These are phyloP conservation scores for Drosophila equinoxialis DNA, from an alignment of 1,140 invertebrate species.

Conservation along the genomic window DNA sequence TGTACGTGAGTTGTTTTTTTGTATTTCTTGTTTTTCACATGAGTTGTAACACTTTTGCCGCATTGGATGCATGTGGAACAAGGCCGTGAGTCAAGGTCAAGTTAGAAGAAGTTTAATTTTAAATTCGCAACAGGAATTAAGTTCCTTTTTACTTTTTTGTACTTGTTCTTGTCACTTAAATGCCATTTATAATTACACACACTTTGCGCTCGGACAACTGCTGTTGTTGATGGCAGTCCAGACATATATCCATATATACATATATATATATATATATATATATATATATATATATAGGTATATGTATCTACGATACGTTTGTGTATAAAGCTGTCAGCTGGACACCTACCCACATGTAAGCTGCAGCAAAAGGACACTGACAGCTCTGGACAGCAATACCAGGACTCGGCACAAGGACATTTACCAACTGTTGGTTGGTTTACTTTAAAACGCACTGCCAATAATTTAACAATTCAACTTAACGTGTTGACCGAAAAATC, in stretches of 20 bases:
- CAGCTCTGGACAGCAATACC: background rate
- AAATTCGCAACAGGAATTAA: conserved; percentile 7
- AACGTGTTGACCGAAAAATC: background rate
- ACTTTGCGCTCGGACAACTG: background rate
- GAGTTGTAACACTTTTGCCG: conserved; percentile 42
- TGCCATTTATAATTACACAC: conserved; percentile 11
- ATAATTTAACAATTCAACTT: conserved; percentile 11
- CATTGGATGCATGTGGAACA: conserved; percentile 34
- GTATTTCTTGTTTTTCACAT: conserved; percentile 23
- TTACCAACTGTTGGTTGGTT: background rate
- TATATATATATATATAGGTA: background rate
- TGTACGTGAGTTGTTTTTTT: conserved; percentile 20
- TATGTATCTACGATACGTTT: background rate
- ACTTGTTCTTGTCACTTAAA: background rate
- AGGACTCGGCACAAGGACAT: background rate
- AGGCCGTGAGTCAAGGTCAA: conserved; percentile 41
- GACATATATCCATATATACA: too few relatives aligned
- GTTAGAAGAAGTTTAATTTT: conserved; percentile 31
- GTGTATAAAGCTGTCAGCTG: conserved; percentile 7
- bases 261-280: too few relatives aligned
- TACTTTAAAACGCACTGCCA: conserved; percentile 7
- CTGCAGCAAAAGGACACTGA: conserved; percentile 21
- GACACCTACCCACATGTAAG: conserved; percentile 10
- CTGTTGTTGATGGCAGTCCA: background rate
- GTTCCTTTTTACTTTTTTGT: background rate